Percentiles rank a stretch among this genome's conserved stretches.
Evolutionary conservation across 2,113 vertebrate genomes (phyloP).

Genomic region (Chunga burmeisteri): DNA sequence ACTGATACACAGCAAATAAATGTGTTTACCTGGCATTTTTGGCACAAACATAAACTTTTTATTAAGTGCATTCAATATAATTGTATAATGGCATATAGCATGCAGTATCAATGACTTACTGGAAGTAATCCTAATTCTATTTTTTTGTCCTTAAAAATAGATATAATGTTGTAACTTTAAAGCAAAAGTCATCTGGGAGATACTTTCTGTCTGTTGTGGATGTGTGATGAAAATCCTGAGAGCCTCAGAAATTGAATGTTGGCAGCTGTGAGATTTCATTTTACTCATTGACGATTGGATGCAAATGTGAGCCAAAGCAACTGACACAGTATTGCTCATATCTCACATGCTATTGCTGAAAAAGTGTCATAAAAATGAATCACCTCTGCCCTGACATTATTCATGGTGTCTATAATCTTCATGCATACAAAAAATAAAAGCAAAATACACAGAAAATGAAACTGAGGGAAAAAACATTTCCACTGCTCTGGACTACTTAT

Average conservation of each 20-base stretch:
- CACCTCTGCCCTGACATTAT: neutral
- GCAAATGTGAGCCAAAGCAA: neutral
- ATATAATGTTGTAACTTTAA: neutral
- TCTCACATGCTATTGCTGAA: neutral
- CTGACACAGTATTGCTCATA: neutral
- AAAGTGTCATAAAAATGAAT: conserved; percentile 29
- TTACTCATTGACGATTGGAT: neutral
- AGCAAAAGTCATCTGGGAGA: neutral
- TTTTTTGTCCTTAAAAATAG: neutral
- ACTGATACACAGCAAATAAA: neutral
- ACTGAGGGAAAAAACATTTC: neutral
- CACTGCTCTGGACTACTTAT: neutral
- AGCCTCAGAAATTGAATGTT: neutral
- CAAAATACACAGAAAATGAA: neutral
- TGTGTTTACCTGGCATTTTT: conserved; percentile 13
- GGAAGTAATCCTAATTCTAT: neutral
- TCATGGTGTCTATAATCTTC: neutral
- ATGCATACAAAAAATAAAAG: neutral
- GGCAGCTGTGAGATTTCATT: conserved; percentile 22
- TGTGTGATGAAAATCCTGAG: conserved; percentile 6
- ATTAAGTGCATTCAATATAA: neutral
- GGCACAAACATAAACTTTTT: conserved; percentile 1
- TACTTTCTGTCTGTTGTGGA: neutral
- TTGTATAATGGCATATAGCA: neutral
- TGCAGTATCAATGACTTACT: neutral